Evolutionary conservation across 2,797 vertebrate species (phyloP).

Genomic region (Jordanella pulchra): DNA sequence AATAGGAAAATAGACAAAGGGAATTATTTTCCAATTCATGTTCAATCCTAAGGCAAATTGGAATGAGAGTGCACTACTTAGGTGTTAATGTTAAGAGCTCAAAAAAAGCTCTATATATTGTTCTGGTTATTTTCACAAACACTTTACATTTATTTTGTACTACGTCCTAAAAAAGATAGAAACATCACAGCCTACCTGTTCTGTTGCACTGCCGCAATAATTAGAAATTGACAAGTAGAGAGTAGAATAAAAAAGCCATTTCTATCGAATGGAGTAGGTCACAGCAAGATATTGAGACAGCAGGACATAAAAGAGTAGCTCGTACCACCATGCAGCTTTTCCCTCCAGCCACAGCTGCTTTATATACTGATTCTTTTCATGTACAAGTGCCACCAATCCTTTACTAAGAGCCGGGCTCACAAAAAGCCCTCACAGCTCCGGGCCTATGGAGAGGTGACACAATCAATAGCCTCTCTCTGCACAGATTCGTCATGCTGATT

Average conservation of each 20-base stretch:
- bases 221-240: slow-evolving; percentile 12
- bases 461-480: slow-evolving; percentile 64
- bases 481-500: slow-evolving; percentile 36
- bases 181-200: slow-evolving; percentile 24
- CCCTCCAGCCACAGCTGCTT: slow-evolving; percentile 64
- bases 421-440: slow-evolving; percentile 69
- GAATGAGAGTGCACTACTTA: slow-evolving; percentile 50
- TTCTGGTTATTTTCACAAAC: slow-evolving; percentile 56
- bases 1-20: slow-evolving; percentile 55
- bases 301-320: slow-evolving; percentile 59
- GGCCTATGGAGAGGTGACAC: slow-evolving; percentile 72
- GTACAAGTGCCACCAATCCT: slow-evolving; percentile 69
- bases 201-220: slow-evolving; percentile 8
- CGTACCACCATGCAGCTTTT: slow-evolving; percentile 41
- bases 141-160: slow-evolving; percentile 34
- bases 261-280: slow-evolving; percentile 12
- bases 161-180: background rate
- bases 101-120: slow-evolving; percentile 44
- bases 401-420: slow-evolving; percentile 56
- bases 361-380: slow-evolving; percentile 71
- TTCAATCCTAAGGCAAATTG: slow-evolving; percentile 47
- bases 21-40: slow-evolving; percentile 47
- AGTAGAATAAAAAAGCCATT: slow-evolving; percentile 9
- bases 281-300: slow-evolving; percentile 19
- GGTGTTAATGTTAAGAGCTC: slow-evolving; percentile 24